Evolutionary conservation across 2,113 vertebrate genomes (phyloP).

Genomic region (Galbula dea): DNA sequence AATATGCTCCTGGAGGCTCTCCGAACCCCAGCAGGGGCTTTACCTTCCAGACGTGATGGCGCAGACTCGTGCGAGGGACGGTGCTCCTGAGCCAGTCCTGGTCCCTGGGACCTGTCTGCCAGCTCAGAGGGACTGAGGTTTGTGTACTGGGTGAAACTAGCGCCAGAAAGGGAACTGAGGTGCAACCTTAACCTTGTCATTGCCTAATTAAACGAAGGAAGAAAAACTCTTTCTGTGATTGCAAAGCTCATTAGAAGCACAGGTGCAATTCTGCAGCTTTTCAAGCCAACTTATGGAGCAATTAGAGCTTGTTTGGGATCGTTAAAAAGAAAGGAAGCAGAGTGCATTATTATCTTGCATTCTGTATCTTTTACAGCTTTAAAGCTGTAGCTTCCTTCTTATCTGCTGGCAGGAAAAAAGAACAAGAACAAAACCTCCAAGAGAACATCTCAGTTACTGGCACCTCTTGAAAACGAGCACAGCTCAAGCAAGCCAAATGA

Average conservation of each 20-base stretch:
- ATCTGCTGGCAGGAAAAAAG: neutral
- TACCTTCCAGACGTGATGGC: neutral
- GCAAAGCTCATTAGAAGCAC: neutral
- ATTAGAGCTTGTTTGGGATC: neutral
- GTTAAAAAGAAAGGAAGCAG: neutral
- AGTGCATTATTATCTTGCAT: neutral
- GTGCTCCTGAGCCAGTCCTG: accelerated
- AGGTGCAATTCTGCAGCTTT: neutral
- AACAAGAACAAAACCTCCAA: neutral
- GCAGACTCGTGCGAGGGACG: too few relatives aligned
- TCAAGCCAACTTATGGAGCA: neutral
- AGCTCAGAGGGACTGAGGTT: neutral
- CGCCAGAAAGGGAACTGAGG: neutral
- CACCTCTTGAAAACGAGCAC: neutral
- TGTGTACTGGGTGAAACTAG: neutral
- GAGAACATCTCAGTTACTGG: neutral
- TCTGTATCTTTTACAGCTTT: neutral
- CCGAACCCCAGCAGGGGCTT: accelerated
- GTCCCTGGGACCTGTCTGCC: too few relatives aligned
- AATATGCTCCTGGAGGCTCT: neutral
- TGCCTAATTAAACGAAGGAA: neutral
- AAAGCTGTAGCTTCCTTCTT: neutral
- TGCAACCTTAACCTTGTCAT: neutral
- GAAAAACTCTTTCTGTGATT: neutral
- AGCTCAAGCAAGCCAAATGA: neutral